Evolutionary conservation across 2,888 invertebrate species (phyloP).

Genomic region (Pseudococcus viburni): DNA sequence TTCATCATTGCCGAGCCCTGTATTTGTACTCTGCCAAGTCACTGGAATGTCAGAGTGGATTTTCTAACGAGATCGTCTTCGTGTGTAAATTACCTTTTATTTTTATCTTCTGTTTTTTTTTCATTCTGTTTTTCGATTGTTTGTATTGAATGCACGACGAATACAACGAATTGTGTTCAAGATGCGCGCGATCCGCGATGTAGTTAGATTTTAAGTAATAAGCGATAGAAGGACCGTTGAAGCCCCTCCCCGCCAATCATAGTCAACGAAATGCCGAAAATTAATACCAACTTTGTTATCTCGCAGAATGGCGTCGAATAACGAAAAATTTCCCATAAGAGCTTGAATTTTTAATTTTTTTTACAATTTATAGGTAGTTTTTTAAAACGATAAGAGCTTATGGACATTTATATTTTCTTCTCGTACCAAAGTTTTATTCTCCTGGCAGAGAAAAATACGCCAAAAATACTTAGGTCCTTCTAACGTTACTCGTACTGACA

Average conservation of each 20-base stretch:
- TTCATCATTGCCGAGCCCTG: background rate
- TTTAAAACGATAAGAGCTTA: slow-evolving; percentile 29
- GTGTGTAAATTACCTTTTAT: background rate
- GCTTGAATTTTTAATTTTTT: slow-evolving; percentile 34
- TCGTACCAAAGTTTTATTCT: slow-evolving; percentile 1
- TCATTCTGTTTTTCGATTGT: background rate
- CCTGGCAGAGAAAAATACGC: background rate
- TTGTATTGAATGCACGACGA: background rate
- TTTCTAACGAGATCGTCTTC: background rate
- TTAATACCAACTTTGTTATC: background rate
- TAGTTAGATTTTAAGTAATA: slow-evolving; percentile 3
- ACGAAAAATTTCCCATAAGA: background rate
- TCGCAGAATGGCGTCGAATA: background rate
- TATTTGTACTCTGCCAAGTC: background rate
- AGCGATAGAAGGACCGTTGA: slow-evolving; percentile 19
- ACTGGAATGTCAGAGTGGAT: slow-evolving; percentile 1
- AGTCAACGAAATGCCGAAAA: background rate
- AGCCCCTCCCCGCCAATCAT: background rate
- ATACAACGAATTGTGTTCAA: slow-evolving; percentile 62
- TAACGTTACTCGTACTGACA: slow-evolving; percentile 22
- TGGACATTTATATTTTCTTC: slow-evolving; percentile 3
- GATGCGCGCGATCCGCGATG: background rate
- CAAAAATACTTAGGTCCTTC: slow-evolving; percentile 25
- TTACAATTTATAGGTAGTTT: slow-evolving; percentile 6
- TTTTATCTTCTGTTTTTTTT: background rate